phyloP scores from a whole-genome alignment of 2,888 invertebrate genomes.

The Caenorhabditis imperialis region DNA sequence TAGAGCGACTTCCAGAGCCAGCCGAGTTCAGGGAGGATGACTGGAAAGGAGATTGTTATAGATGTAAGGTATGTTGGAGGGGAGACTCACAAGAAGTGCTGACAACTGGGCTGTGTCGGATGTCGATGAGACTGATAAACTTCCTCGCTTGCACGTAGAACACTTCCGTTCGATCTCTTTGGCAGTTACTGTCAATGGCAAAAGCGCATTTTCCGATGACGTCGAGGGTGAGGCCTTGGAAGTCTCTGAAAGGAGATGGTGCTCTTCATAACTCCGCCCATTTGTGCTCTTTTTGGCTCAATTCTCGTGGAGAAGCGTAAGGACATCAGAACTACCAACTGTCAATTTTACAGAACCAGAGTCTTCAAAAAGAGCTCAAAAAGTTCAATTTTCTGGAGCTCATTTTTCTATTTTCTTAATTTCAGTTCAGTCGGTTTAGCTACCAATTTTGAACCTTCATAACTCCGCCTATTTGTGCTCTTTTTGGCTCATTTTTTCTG shows the following conservation, averaged over 20 bases:
- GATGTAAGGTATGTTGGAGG: not conserved
- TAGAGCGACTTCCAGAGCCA: constrained; percentile 57
- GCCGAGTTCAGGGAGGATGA: constrained; percentile 59
- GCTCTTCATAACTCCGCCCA: too few species aligned
- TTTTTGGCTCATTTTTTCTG: too few species aligned
- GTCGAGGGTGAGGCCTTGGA: constrained; percentile 72
- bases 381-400: too few species aligned
- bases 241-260: constrained; percentile 67
- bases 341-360: too few species aligned
- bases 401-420: too few species aligned
- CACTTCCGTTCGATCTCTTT: constrained; percentile 59
- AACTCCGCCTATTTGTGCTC: too few species aligned
- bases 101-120: constrained; percentile 25
- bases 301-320: too few species aligned
- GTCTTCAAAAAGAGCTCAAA: too few species aligned
- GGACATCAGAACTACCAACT: too few species aligned
- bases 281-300: too few species aligned
- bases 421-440: too few species aligned
- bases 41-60: not conserved
- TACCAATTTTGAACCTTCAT: too few species aligned
- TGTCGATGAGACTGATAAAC: constrained; percentile 21
- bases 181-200: constrained; percentile 64
- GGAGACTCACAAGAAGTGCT: constrained; percentile 18
- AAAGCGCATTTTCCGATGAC: constrained; percentile 71
- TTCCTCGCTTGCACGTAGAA: constrained; percentile 52